Percentiles rank a stretch among this genome's conserved stretches.
phyloP scores from a whole-genome alignment of 2,113 vertebrate genomes.

The Pelecanoides urinatrix region DNA sequence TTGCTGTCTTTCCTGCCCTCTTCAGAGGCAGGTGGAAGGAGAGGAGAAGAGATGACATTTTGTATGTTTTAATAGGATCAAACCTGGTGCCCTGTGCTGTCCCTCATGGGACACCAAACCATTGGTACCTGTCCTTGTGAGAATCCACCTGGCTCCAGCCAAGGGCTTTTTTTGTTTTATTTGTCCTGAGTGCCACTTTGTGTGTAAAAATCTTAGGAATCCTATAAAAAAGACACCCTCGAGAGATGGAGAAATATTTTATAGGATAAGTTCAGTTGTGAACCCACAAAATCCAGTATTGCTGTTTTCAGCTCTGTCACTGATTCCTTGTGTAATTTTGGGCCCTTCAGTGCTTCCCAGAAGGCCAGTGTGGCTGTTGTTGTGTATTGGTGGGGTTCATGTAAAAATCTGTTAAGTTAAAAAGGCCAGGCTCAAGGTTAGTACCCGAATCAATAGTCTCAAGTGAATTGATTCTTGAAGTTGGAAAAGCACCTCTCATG shows the following conservation, averaged over 20 bases:
- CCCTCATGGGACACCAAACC: not conserved
- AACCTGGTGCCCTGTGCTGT: not conserved
- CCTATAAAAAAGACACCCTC: not conserved
- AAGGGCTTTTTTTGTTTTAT: not conserved
- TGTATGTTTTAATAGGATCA: not conserved
- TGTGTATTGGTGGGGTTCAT: not conserved
- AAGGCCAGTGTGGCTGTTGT: not conserved
- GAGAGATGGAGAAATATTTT: not conserved
- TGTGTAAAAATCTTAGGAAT: not conserved
- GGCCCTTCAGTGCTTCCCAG: not conserved
- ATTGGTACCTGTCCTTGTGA: not conserved
- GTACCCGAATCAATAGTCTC: not conserved
- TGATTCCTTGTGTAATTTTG: not conserved
- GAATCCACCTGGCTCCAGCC: not conserved
- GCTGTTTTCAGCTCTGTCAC: not conserved
- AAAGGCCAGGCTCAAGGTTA: not conserved
- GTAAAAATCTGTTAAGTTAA: not conserved
- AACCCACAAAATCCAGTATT: not conserved
- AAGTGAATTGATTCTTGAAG: not conserved
- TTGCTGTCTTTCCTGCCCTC: not conserved
- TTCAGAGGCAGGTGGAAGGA: not conserved
- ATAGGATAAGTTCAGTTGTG: not conserved
- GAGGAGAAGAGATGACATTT: not conserved
- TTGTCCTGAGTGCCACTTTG: not conserved
- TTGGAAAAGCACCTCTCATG: not conserved